phyloP scores from a whole-genome alignment of 2,888 invertebrate genomes.

The Nowickia ferox region DNA sequence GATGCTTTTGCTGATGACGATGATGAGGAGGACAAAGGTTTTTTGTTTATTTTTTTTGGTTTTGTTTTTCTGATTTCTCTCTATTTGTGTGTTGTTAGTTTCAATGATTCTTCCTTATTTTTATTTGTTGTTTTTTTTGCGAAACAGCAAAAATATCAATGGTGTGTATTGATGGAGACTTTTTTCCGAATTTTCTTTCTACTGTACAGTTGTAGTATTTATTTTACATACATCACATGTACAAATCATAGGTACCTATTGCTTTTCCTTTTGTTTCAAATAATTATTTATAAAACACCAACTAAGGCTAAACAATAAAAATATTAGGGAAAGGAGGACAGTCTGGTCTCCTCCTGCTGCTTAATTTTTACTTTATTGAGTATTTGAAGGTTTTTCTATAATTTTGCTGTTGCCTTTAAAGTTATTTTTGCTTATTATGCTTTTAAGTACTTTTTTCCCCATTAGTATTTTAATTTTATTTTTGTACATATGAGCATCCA shows the following conservation, averaged over 20 bases:
- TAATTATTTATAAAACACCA: constrained; percentile 26
- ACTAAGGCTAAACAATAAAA: background rate
- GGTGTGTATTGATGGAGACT: constrained; percentile 50
- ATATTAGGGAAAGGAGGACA: constrained; percentile 6
- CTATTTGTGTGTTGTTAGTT: background rate
- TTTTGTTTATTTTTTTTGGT: no score
- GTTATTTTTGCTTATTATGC: constrained; percentile 40
- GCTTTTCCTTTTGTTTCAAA: constrained; percentile 9
- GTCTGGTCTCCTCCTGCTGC: constrained; percentile 33
- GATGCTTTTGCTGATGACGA: constrained; percentile 7
- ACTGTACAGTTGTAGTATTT: constrained; percentile 9
- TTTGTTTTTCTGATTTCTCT: constrained; percentile 20
- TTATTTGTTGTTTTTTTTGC: constrained; percentile 1
- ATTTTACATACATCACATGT: no score
- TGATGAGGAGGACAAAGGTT: constrained; percentile 50
- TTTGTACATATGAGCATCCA: background rate
- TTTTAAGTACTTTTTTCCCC: constrained; percentile 57
- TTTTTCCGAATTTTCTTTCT: constrained; percentile 33
- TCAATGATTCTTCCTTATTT: constrained; percentile 45
- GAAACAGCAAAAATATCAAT: constrained; percentile 14
- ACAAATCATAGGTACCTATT: no score
- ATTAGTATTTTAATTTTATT: constrained; percentile 15
- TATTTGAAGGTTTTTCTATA: constrained; percentile 7
- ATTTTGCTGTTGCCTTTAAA: constrained; percentile 8
- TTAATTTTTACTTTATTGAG: constrained; percentile 48